Evolutionary conservation across 2,113 vertebrate genomes (phyloP), one percentile per base, ranked within the genome.

Genomic region (Sorex fumeus): DNA sequence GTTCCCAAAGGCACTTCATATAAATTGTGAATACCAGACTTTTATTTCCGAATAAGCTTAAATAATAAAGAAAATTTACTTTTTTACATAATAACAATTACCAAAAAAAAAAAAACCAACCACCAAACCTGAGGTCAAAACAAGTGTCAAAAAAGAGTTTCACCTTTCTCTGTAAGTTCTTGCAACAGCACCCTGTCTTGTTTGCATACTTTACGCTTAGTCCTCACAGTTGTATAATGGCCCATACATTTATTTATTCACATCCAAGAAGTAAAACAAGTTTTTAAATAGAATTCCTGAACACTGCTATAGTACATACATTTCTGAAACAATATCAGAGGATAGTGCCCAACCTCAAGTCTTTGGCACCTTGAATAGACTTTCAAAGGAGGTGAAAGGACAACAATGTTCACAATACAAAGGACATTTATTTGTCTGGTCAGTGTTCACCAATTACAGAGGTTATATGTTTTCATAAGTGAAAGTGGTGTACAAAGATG

Each of bases 21-120:
- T 34, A 34, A 53, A 15, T 78, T 8, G 79, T 71, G 5, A 13
- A 79, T 53, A 70, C 11, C 16, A 34, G 75, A 57, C 81, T 45
- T 16, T 87, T 72, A 45, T 7, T 57, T 76, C 16, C 36, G 77
- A 75, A 88, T 21, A 4, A 75, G 10, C 23, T 89, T 89, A 71
- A 81, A 64, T 72, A 72, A 88, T 79, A 85, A 95, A 75, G 10
- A 60, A 8, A 78, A 84, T 66, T 74, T 89, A 53, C 60, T 90
- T 84, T 10, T 13, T 90, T 25, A 19, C 21, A 34, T 16, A 86
- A 76, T 32, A 81, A 32, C 30, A 92, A 66, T 66, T 8, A 16
- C 19, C 21, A 21, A 60, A 60, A 60, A 19, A 50, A 7, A 50
- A 50, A 50, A 62, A n/a, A n/a, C n/a, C 60, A 62, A 62, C n/a